These are phyloP conservation scores for Holothuria glaberrima DNA, from an alignment of 35 echinoderm and acorn worm genomes.

Conservation along the genomic window DNA sequence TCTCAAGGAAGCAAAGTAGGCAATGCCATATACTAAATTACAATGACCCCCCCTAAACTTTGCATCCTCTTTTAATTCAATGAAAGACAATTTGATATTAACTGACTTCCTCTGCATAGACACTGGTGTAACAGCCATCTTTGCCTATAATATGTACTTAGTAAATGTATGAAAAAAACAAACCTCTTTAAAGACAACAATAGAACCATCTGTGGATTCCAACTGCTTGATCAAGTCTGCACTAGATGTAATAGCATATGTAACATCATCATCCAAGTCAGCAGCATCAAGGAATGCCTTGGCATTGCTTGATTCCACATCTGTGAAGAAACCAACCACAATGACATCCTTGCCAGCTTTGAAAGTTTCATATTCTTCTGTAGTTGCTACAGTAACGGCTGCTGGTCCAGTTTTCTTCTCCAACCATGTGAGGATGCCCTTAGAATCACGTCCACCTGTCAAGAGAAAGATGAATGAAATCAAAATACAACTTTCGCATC, in stretches of 20 bases:
- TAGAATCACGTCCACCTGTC: conserved; percentile 72
- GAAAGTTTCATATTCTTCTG: conserved; percentile 67
- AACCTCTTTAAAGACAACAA: conserved; percentile 92
- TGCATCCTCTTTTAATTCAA: no score
- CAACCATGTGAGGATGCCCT: conserved; percentile 83
- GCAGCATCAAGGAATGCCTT: conserved; percentile 62
- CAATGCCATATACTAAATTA: no score
- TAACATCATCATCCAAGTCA: conserved; percentile 58
- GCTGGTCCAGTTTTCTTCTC: conserved; percentile 95
- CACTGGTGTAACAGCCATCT: no score
- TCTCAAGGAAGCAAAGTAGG: no score
- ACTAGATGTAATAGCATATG: conserved; percentile 80
- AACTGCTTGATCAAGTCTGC: conserved; percentile 74
- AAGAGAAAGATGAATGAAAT: no score
- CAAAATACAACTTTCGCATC: no score
- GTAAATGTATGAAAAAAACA: background rate
- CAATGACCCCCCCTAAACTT: no score
- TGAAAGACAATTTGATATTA: no score
- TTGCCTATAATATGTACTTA: no score
- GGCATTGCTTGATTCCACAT: conserved; percentile 69
- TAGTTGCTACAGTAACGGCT: conserved; percentile 44
- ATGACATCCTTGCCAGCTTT: conserved; percentile 61
- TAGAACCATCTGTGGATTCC: conserved; percentile 55
- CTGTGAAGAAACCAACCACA: conserved; percentile 90
- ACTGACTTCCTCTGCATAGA: no score